Percentiles rank a stretch among this genome's conserved stretches.
Evolutionary conservation across 2,888 invertebrate genomes (phyloP).

Genomic region (Amiota minor): DNA sequence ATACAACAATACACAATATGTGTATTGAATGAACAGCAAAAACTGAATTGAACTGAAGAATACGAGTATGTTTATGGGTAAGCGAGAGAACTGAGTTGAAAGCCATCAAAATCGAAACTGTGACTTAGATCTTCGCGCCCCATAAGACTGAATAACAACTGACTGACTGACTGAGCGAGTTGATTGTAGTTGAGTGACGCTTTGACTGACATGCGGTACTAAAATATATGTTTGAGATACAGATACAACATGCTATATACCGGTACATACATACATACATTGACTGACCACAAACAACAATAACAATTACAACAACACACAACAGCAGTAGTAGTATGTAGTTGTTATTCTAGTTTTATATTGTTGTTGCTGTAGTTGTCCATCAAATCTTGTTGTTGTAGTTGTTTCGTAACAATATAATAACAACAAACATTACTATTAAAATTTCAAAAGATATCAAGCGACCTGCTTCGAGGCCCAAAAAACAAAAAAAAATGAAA

Average conservation of each 20-base stretch:
- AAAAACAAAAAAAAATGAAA: neutral
- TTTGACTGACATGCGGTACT: constrained; percentile 22
- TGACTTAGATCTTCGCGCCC: too few relatives aligned
- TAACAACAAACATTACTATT: constrained; percentile 6
- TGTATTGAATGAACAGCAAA: too few relatives aligned
- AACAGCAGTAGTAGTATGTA: constrained; percentile 7
- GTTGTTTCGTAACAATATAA: constrained; percentile 10
- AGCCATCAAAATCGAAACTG: too few relatives aligned
- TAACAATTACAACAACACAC: neutral
- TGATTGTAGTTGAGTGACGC: constrained; percentile 9
- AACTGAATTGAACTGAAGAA: too few relatives aligned
- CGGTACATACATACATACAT: neutral
- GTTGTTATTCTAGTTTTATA: constrained; percentile 17
- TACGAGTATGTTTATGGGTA: too few relatives aligned
- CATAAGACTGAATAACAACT: neutral
- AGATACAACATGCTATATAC: too few relatives aligned
- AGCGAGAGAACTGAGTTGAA: too few relatives aligned
- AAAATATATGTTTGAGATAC: constrained; percentile 22
- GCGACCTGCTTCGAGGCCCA: neutral
- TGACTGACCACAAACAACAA: constrained; percentile 24
- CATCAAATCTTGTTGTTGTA: neutral
- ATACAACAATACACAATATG: too few relatives aligned
- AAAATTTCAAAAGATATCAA: constrained; percentile 24
- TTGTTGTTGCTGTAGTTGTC: constrained; percentile 13
- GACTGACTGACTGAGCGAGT: neutral